A percentile compares a stretch with the other conserved stretches of the same genome.
These are phyloP conservation scores for Pachyuromys duprasi DNA, from an alignment of 2,797 vertebrate species.

Conservation along the genomic window DNA sequence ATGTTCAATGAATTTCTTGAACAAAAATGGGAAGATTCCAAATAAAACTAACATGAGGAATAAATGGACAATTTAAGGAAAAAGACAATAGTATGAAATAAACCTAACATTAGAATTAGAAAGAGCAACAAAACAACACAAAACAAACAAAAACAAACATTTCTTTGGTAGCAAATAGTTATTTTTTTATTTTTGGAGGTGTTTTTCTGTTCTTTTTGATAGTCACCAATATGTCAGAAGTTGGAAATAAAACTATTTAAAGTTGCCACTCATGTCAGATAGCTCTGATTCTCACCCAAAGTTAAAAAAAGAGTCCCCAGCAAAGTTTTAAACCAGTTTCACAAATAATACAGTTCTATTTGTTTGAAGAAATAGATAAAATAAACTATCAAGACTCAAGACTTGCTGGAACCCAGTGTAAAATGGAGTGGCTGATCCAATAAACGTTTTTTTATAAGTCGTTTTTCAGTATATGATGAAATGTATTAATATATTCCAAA, in stretches of 20 bases:
- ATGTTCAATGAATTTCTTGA: neutral
- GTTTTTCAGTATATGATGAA: neutral
- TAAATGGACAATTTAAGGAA: neutral
- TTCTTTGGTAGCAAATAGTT: neutral
- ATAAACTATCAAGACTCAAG: neutral
- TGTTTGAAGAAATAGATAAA: neutral
- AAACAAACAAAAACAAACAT: too few species aligned
- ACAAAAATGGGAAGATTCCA: neutral
- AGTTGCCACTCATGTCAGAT: neutral
- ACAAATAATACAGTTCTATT: neutral
- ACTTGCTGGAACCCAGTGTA: neutral
- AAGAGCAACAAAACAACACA: neutral
- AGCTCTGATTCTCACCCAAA: neutral
- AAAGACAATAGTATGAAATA: neutral
- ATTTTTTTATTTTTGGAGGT: neutral
- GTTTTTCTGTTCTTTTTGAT: rapidly evolving
- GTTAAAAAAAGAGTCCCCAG: neutral
- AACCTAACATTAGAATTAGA: neutral
- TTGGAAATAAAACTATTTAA: neutral
- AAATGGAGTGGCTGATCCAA: neutral
- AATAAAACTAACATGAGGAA: neutral
- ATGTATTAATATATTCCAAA: neutral
- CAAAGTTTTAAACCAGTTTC: neutral
- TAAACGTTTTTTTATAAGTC: neutral
- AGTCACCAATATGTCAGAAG: neutral